These are phyloP conservation scores for Exocentrus adspersus DNA, from an alignment of 2,888 invertebrate species.

Conservation along the genomic window DNA sequence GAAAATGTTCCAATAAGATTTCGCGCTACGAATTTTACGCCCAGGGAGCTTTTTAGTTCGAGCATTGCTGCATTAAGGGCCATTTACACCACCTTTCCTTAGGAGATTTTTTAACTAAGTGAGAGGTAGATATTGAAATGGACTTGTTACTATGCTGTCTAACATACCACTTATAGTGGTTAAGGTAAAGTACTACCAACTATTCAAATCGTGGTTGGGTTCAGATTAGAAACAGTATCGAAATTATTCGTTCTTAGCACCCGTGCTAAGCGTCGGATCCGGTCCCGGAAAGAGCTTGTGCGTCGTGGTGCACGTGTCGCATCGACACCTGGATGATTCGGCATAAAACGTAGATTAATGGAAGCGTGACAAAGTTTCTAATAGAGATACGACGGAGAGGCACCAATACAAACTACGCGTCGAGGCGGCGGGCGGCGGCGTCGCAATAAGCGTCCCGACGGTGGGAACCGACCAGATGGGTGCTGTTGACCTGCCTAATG, in stretches of 20 bases:
- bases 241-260: not conserved
- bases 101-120: too few species aligned
- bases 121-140: too few species aligned
- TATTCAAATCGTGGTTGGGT: too few species aligned
- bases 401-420: slow-evolving; percentile 39
- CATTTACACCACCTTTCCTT: too few species aligned
- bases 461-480: slow-evolving; percentile 54
- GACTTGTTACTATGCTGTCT: too few species aligned
- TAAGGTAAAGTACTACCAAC: too few species aligned
- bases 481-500: slow-evolving; percentile 59
- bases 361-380: slow-evolving; percentile 55
- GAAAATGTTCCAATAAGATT: not conserved
- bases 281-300: slow-evolving; percentile 49
- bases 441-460: slow-evolving; percentile 38
- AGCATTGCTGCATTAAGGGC: too few species aligned
- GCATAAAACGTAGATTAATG: slow-evolving; percentile 59
- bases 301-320: slow-evolving; percentile 50
- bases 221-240: not conserved
- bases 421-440: too few species aligned
- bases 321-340: slow-evolving; percentile 50
- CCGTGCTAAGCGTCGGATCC: slow-evolving; percentile 38
- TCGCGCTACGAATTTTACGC: not conserved
- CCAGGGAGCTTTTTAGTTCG: not conserved
- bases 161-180: too few species aligned
- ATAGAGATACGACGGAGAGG: slow-evolving; percentile 56